Evolutionary conservation across 2,113 vertebrate genomes (phyloP).

Genomic region (Enhydra lutris): DNA sequence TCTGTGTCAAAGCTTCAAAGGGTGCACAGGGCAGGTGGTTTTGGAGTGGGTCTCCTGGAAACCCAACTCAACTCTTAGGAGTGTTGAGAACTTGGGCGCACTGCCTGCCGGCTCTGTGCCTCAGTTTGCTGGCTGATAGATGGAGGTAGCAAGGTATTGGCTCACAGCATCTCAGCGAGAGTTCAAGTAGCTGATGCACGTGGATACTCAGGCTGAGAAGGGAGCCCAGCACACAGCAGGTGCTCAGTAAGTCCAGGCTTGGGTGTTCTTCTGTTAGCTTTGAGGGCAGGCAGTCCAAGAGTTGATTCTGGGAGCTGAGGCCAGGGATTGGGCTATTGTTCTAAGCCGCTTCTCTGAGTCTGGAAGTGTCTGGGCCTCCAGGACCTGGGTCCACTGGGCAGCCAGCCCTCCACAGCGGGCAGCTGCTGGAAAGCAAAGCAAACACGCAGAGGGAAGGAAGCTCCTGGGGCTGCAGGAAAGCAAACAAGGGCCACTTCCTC

Average conservation of each 20-base stretch:
- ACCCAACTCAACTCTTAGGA: not conserved
- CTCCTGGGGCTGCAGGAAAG: conserved; percentile 86
- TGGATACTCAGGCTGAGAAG: rapidly evolving
- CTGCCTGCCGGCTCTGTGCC: not conserved
- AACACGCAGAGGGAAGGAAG: conserved; percentile 84
- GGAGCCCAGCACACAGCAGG: not conserved
- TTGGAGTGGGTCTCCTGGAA: not conserved
- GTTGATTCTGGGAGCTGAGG: not conserved
- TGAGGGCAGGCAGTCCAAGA: rapidly evolving
- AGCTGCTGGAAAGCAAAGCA: conserved; percentile 83
- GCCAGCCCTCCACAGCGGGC: conserved; percentile 81
- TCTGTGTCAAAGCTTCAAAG: not conserved
- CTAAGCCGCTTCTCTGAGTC: not conserved
- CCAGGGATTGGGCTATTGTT: not conserved
- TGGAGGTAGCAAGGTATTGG: not conserved
- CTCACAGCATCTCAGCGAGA: rapidly evolving
- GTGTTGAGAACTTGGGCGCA: rapidly evolving
- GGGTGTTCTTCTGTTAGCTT: not conserved
- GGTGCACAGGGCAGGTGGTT: no score
- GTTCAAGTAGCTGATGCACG: not conserved
- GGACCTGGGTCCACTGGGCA: conserved; percentile 32
- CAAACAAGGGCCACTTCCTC: conserved; percentile 87
- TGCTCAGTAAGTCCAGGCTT: rapidly evolving
- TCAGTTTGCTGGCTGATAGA: not conserved
- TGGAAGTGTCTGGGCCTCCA: conserved; percentile 39